Evolutionary conservation across 2,888 invertebrate genomes (phyloP).

Genomic region (Chloromyia formosa): DNA sequence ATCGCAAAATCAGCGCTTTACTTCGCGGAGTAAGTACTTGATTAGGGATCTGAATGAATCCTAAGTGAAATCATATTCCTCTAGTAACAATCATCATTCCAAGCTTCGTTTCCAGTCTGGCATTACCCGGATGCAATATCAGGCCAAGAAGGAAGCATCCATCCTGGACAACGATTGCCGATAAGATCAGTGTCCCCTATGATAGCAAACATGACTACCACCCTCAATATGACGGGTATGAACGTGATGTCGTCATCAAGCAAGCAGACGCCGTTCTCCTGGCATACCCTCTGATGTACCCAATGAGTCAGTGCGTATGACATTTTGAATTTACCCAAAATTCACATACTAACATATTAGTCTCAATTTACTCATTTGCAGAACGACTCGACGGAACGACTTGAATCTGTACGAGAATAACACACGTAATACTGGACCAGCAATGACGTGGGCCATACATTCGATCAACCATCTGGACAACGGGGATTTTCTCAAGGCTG

Average conservation of each 20-base stretch:
- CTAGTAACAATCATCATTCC: slow-evolving; percentile 10
- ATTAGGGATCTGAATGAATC: neutral
- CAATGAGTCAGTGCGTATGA: slow-evolving; percentile 57
- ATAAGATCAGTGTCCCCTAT: slow-evolving; percentile 67
- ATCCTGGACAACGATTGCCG: slow-evolving; percentile 64
- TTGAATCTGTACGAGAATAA: slow-evolving; percentile 68
- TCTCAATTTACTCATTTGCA: too few relatives aligned
- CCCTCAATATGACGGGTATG: slow-evolving; percentile 68
- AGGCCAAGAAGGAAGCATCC: slow-evolving; percentile 10
- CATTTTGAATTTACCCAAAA: too few relatives aligned
- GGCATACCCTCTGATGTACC: slow-evolving; percentile 68
- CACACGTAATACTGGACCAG: slow-evolving; percentile 67
- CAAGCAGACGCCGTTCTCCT: slow-evolving; percentile 70
- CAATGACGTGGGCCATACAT: slow-evolving; percentile 74
- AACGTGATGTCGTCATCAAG: slow-evolving; percentile 65
- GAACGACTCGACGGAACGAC: slow-evolving; percentile 65
- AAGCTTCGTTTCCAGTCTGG: slow-evolving; percentile 47
- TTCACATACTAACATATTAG: too few relatives aligned
- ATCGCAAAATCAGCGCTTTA: slow-evolving; percentile 69
- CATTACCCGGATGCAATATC: slow-evolving; percentile 44
- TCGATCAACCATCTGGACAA: slow-evolving; percentile 67
- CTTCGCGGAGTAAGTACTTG: slow-evolving; percentile 66
- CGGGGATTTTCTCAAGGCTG: slow-evolving; percentile 63
- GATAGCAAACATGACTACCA: slow-evolving; percentile 67
- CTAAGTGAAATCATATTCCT: neutral